Conservation (phyloP, 37 sponge, comb jelly and placozoan genomes). For the Corticium candelabrum region DNA sequence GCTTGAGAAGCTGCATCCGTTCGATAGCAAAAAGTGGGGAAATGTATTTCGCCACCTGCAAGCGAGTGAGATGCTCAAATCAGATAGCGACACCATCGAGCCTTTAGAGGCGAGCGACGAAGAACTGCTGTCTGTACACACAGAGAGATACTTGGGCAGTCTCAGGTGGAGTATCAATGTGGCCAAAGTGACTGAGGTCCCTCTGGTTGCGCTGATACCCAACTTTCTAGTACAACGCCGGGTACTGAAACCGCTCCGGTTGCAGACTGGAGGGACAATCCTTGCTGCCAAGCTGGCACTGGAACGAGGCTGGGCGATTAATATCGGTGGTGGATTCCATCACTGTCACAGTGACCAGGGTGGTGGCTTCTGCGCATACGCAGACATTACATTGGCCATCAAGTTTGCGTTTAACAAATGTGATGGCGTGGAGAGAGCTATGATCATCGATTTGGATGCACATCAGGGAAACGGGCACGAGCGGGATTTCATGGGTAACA, state of each 20-base stretch:
- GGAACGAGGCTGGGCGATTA: constrained; percentile 88
- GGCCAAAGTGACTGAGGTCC: constrained; percentile 69
- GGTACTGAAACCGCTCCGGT: constrained; percentile 52
- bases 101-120: constrained; percentile 41
- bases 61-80: constrained; percentile 37
- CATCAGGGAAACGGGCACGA: constrained; percentile 84
- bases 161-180: constrained; percentile 56
- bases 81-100: constrained; percentile 17
- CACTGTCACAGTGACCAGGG: constrained; percentile 65
- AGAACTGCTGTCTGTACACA: constrained; percentile 53
- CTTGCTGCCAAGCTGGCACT: constrained; percentile 74
- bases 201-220: constrained; percentile 59
- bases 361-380: constrained; percentile 90
- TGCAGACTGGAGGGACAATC: constrained; percentile 72
- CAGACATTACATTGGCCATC: constrained; percentile 75
- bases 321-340: constrained; percentile 88
- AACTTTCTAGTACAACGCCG: constrained; percentile 46
- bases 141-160: constrained; percentile 43
- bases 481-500: constrained; percentile 64
- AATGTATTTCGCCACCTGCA: constrained; percentile 31
- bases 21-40: constrained; percentile 81
- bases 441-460: constrained; percentile 86
- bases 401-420: constrained; percentile 9
- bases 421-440: constrained; percentile 48
- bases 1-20: constrained; percentile 66